phyloP scores from a whole-genome alignment of 2,113 vertebrate genomes.

The Tachysurus fulvidraco region DNA sequence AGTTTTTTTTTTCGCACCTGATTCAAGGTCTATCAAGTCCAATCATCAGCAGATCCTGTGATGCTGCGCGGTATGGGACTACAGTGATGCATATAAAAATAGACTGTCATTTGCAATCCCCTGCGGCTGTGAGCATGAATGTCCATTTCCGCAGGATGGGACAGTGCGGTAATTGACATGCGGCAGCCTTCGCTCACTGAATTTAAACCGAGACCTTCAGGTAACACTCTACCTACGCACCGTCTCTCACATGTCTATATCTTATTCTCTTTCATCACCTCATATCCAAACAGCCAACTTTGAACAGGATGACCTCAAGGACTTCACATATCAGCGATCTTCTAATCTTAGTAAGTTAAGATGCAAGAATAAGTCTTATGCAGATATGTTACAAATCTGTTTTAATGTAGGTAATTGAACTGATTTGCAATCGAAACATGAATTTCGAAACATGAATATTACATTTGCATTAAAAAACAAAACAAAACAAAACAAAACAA shows the following conservation, averaged over 20 bases:
- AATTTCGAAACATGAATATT: not conserved
- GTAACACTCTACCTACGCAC: conserved; percentile 21
- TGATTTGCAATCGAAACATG: too few species aligned
- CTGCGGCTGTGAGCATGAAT: conserved; percentile 32
- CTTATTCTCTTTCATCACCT: conserved; percentile 28
- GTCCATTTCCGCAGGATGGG: conserved; percentile 37
- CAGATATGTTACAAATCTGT: not conserved
- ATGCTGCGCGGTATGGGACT: conserved; percentile 17
- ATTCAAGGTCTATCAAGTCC: conserved; percentile 1
- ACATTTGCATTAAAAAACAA: not conserved
- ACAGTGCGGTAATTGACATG: conserved; percentile 36
- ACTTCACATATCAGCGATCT: not conserved
- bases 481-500: too few species aligned
- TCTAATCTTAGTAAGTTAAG: not conserved
- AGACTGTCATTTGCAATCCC: conserved; percentile 42
- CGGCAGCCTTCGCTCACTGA: conserved; percentile 31
- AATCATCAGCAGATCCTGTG: conserved; percentile 23
- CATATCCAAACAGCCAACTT: not conserved
- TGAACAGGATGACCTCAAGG: not conserved
- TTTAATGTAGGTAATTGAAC: too few species aligned
- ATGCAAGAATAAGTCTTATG: not conserved
- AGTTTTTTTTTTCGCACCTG: not conserved
- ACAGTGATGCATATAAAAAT: conserved; percentile 27
- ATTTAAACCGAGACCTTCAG: conserved; percentile 42
- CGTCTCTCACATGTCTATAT: conserved; percentile 18